These are phyloP conservation scores for Temnothorax ravouxi DNA, from an alignment of 2,888 invertebrate genomes.

Conservation along the genomic window DNA sequence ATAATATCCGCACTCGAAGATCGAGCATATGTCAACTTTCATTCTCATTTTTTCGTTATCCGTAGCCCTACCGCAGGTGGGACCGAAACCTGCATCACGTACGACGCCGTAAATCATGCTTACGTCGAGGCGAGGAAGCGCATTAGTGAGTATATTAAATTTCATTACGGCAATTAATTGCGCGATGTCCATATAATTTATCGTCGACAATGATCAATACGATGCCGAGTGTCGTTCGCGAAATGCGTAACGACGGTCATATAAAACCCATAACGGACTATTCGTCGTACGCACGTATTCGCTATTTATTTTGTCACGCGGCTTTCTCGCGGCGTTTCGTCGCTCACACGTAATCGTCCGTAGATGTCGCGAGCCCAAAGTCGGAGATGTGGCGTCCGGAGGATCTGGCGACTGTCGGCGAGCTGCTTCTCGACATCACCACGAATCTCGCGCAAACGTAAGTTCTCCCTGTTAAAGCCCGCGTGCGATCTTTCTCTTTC, in stretches of 20 bases:
- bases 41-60: slow-evolving; percentile 47
- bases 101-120: slow-evolving; percentile 95
- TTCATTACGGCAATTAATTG: slow-evolving; percentile 43
- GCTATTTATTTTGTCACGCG: not conserved
- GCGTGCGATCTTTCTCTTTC: not conserved
- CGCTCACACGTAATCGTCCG: not conserved
- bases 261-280: not conserved
- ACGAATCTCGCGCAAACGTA: slow-evolving; percentile 94
- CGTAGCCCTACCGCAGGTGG: slow-evolving; percentile 87
- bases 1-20: slow-evolving; percentile 55
- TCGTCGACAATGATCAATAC: slow-evolving; percentile 26
- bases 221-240: not conserved
- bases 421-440: slow-evolving; percentile 94
- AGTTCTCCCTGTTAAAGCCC: slow-evolving; percentile 82
- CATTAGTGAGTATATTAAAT: slow-evolving; percentile 91
- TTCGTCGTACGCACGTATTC: not conserved
- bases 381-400: slow-evolving; percentile 93
- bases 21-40: slow-evolving; percentile 56
- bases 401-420: slow-evolving; percentile 95
- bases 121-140: slow-evolving; percentile 95
- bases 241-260: not conserved
- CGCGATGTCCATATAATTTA: slow-evolving; percentile 3
- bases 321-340: slow-evolving; percentile 7
- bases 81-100: slow-evolving; percentile 94
- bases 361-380: slow-evolving; percentile 93